Percentiles rank a stretch among this genome's conserved stretches.
Conservation (phyloP, 2,797 vertebrate species). For the Diceros bicornis region DNA sequence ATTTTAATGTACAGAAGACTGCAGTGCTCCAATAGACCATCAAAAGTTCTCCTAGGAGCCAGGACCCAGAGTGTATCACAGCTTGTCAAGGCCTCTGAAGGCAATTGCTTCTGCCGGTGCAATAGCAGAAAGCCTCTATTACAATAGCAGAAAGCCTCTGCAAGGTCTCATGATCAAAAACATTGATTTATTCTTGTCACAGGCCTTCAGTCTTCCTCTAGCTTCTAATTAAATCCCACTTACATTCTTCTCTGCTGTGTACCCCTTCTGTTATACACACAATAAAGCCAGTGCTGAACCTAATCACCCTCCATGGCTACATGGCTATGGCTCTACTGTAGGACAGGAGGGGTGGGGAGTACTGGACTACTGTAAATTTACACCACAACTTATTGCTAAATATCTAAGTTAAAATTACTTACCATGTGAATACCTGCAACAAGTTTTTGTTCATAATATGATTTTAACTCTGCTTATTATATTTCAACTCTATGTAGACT, state of each 20-base stretch:
- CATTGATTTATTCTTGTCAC: conserved; percentile 86
- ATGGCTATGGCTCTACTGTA: not conserved
- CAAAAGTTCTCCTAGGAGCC: conserved; percentile 51
- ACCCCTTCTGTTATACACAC: conserved; percentile 73
- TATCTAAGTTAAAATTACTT: conserved; percentile 18
- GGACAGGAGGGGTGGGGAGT: not conserved
- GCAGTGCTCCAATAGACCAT: conserved; percentile 21
- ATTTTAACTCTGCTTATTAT: not conserved
- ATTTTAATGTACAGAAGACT: conserved; percentile 59
- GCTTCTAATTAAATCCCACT: conserved; percentile 84
- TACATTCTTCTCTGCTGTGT: conserved; percentile 70
- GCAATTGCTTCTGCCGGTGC: conserved; percentile 57
- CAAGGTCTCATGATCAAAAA: conserved; percentile 83
- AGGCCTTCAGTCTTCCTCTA: conserved; percentile 51
- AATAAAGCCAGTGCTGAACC: conserved; percentile 67
- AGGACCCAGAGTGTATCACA: conserved; percentile 27
- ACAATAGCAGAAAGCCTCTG: conserved; percentile 69
- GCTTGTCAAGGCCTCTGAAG: conserved; percentile 74
- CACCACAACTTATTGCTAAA: conserved; percentile 26
- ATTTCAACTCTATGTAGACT: not conserved
- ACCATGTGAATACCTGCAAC: not conserved
- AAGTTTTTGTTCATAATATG: not conserved
- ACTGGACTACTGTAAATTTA: not conserved
- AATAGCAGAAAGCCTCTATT: conserved; percentile 70
- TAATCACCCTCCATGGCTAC: conserved; percentile 2